phyloP scores from a whole-genome alignment of 2,888 invertebrate species.

The Lasius platythorax region DNA sequence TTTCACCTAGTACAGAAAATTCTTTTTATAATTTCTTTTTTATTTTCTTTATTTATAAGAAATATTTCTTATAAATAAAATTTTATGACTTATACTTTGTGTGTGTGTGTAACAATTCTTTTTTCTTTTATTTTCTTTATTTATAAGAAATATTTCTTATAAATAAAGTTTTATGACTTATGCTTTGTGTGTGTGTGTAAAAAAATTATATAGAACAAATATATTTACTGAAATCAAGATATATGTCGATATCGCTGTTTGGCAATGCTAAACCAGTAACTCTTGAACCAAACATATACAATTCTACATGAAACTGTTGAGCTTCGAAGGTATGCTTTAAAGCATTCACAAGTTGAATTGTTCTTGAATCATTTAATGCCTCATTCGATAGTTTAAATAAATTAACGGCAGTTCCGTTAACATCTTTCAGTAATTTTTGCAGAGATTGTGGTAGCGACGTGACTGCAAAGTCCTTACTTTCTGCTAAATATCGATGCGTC shows the following conservation, averaged over 20 bases:
- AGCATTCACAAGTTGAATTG: conserved; percentile 61
- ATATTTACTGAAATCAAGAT: conserved; percentile 79
- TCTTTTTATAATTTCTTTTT: background rate
- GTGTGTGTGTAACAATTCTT: background rate
- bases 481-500: conserved; percentile 74
- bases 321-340: conserved; percentile 68
- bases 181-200: background rate
- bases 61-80: background rate
- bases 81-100: background rate
- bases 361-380: conserved; percentile 54
- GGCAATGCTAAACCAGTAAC: conserved; percentile 86
- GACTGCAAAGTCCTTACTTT: conserved; percentile 69
- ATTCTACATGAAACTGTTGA: conserved; percentile 78
- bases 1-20: conserved; percentile 12
- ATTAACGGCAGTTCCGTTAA: conserved; percentile 35
- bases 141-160: background rate
- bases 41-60: background rate
- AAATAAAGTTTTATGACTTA: too few relatives aligned
- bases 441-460: conserved; percentile 60
- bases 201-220: background rate
- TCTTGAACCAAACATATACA: conserved; percentile 89
- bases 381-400: conserved; percentile 68
- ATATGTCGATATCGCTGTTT: conserved; percentile 81
- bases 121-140: too few relatives aligned
- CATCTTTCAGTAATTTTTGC: conserved; percentile 44